These are phyloP conservation scores for Acheta domesticus DNA, from an alignment of 2,888 invertebrate species.

Conservation along the genomic window DNA sequence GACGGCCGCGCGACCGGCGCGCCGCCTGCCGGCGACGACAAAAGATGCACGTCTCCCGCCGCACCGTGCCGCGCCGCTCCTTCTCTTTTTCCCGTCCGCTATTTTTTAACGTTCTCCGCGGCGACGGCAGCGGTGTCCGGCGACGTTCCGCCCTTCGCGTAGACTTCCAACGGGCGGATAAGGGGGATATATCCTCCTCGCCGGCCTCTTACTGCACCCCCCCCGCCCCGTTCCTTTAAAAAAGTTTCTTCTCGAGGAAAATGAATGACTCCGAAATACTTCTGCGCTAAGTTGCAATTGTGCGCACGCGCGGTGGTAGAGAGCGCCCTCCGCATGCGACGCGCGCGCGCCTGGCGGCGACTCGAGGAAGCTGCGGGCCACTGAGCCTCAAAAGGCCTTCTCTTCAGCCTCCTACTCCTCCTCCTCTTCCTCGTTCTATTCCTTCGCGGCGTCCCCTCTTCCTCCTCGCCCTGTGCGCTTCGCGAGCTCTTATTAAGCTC, in stretches of 20 bases:
- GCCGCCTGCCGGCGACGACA: not conserved
- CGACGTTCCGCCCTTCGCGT: not conserved
- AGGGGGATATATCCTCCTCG: not conserved
- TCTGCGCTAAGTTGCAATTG: conserved; percentile 3
- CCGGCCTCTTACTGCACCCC: not conserved
- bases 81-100: not conserved
- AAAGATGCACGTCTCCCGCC: not conserved
- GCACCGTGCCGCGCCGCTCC: not conserved
- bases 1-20: not conserved
- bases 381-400: not conserved
- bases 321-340: not conserved
- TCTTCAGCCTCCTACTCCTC: not conserved
- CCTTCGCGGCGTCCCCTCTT: no score
- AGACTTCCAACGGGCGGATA: not conserved
- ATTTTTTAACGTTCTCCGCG: not conserved
- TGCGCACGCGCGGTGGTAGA: not conserved
- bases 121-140: not conserved
- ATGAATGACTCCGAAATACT: not conserved
- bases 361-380: not conserved
- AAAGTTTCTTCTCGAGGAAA: conserved; percentile 1
- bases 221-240: not conserved
- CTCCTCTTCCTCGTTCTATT: no score
- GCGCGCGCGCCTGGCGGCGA: not conserved
- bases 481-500: no score
- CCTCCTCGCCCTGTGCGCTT: no score